Conservation (phyloP, 2,888 invertebrate genomes). For the Deilephila elpenor region DNA sequence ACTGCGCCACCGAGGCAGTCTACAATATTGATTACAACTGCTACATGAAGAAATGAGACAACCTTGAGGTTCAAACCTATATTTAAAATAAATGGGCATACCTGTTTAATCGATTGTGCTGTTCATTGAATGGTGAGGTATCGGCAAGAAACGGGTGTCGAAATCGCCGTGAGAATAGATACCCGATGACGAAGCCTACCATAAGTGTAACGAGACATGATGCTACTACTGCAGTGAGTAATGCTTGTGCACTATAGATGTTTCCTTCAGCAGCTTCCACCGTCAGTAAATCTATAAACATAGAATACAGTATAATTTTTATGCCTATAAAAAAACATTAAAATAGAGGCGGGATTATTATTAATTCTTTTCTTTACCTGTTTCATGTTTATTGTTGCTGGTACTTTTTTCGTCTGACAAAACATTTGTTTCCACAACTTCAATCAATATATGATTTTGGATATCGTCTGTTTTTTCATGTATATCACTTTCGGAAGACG, state of each 20-base stretch:
- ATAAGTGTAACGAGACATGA: slow-evolving; percentile 92
- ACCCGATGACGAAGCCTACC: slow-evolving; percentile 93
- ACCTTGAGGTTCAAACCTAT: too few species aligned
- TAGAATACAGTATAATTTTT: background rate
- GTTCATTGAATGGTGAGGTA: slow-evolving; percentile 90
- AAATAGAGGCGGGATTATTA: background rate
- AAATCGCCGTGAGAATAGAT: slow-evolving; percentile 91
- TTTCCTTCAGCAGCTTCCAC: slow-evolving; percentile 86
- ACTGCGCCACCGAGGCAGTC: too few species aligned
- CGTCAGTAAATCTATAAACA: slow-evolving; percentile 68
- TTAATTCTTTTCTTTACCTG: slow-evolving; percentile 59
- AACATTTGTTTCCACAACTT: slow-evolving; percentile 87
- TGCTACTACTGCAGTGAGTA: slow-evolving; percentile 91
- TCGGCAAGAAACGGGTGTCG: slow-evolving; percentile 89
- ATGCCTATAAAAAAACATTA: background rate
- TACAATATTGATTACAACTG: too few species aligned
- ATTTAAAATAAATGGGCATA: slow-evolving; percentile 48
- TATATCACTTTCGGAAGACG: slow-evolving; percentile 76
- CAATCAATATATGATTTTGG: slow-evolving; percentile 87
- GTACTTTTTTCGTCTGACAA: slow-evolving; percentile 82
- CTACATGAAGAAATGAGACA: too few species aligned
- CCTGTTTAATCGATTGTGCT: slow-evolving; percentile 91
- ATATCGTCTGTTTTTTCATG: slow-evolving; percentile 84
- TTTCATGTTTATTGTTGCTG: slow-evolving; percentile 78
- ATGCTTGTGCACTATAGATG: slow-evolving; percentile 91